A percentile compares a stretch with the other conserved stretches of the same genome.
phyloP scores from a whole-genome alignment of 2,888 invertebrate species.

The Nudaria mundana region DNA sequence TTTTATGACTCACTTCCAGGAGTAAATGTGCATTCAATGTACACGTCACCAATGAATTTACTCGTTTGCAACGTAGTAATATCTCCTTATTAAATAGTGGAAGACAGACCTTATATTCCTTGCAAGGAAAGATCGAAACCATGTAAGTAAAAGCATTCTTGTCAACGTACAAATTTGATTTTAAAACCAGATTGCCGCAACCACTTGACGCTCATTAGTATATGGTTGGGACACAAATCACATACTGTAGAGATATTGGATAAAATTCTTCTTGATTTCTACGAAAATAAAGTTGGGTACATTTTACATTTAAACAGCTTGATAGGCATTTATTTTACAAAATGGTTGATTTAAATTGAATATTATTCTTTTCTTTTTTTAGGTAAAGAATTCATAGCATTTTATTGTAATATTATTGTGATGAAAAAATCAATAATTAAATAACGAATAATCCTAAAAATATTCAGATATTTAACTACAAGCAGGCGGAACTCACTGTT shows the following conservation, averaged over 20 bases:
- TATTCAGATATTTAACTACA: too few relatives aligned
- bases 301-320: too few relatives aligned
- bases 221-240: slow-evolving; percentile 20
- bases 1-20: slow-evolving; percentile 16
- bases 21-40: slow-evolving; percentile 28
- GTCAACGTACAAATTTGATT: slow-evolving; percentile 37
- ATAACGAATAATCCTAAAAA: too few relatives aligned
- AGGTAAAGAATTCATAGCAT: too few relatives aligned
- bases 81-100: slow-evolving; percentile 5
- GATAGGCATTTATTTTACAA: too few relatives aligned
- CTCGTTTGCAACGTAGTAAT: slow-evolving; percentile 17
- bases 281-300: slow-evolving; percentile 24
- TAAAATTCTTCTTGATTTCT: slow-evolving; percentile 17
- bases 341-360: too few relatives aligned
- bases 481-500: too few relatives aligned
- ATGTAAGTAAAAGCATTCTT: slow-evolving; percentile 35
- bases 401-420: too few relatives aligned
- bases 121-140: slow-evolving; percentile 25
- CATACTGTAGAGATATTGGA: slow-evolving; percentile 14
- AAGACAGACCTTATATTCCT: slow-evolving; percentile 16
- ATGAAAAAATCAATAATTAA: too few relatives aligned
- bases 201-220: slow-evolving; percentile 41
- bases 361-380: too few relatives aligned
- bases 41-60: slow-evolving; percentile 13
- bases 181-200: slow-evolving; percentile 34